Evolutionary conservation across 64 coral and sea anemone genomes (phyloP).

Genomic region (Pocillopora damicornis): DNA sequence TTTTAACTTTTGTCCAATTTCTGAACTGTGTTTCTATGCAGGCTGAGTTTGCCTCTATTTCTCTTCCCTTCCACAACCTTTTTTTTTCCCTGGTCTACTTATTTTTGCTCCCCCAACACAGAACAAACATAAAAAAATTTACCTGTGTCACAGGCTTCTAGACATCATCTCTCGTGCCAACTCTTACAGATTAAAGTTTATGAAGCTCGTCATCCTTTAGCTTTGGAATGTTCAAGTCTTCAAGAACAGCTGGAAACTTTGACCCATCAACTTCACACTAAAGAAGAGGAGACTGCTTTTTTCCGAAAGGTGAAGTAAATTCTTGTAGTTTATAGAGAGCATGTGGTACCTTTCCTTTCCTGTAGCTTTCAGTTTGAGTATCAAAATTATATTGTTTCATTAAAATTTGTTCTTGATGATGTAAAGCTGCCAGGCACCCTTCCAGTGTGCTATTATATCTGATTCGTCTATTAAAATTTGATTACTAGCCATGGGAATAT

Average conservation of each 20-base stretch:
- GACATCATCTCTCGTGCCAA: background rate
- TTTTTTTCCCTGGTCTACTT: no score
- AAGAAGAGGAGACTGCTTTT: slow-evolving; percentile 79
- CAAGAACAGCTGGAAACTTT: slow-evolving; percentile 77
- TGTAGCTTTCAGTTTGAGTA: background rate
- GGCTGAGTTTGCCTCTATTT: no score
- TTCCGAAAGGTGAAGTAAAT: slow-evolving; percentile 55
- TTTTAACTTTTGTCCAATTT: background rate
- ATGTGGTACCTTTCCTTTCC: background rate
- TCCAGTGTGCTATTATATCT: no score
- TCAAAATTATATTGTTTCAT: no score
- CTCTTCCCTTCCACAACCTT: no score
- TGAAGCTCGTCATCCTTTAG: slow-evolving; percentile 78
- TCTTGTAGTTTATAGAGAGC: background rate
- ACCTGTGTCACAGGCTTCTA: no score
- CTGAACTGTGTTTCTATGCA: background rate
- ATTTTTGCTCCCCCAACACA: no score
- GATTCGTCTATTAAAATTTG: no score
- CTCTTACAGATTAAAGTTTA: slow-evolving; percentile 72
- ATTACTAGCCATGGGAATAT: no score
- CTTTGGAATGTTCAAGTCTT: slow-evolving; percentile 79
- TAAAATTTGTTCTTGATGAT: no score
- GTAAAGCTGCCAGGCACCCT: no score
- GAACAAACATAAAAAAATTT: no score
- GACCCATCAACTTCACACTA: slow-evolving; percentile 68